Percentiles rank a stretch among this genome's conserved stretches.
phyloP scores from a whole-genome alignment of 2,797 vertebrate species.

The Syngnathus rostellatus region DNA sequence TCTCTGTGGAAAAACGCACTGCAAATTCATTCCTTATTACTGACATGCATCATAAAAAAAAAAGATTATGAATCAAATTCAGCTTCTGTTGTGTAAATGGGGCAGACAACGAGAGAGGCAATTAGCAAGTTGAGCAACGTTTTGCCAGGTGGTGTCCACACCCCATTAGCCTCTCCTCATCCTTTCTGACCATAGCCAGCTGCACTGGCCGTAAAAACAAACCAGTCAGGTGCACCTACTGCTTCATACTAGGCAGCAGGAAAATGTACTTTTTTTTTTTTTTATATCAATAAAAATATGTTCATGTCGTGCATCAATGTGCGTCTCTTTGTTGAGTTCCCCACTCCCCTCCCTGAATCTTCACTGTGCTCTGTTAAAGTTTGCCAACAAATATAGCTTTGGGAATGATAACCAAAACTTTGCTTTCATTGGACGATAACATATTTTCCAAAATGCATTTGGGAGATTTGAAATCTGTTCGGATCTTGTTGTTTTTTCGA shows the following conservation, averaged over 20 bases:
- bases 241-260: not conserved
- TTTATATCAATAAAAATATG: too few relatives aligned
- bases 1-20: too few relatives aligned
- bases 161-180: not conserved
- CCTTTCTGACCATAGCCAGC: not conserved
- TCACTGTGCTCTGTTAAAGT: not conserved
- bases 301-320: too few relatives aligned
- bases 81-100: conserved; percentile 23
- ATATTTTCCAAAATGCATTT: too few relatives aligned
- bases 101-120: not conserved
- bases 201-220: not conserved
- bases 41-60: too few relatives aligned
- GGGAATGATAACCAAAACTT: not conserved
- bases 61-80: conserved; percentile 23
- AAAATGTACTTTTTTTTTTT: not conserved
- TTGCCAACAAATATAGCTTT: not conserved
- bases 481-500: too few relatives aligned
- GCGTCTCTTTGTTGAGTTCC: too few relatives aligned
- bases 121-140: not conserved
- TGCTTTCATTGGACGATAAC: not conserved
- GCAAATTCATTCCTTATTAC: too few relatives aligned
- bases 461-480: too few relatives aligned
- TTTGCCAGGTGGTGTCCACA: not conserved
- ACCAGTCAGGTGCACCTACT: not conserved
- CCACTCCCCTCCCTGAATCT: not conserved